Evolutionary conservation across 2,797 vertebrate genomes (phyloP), one percentile per base, ranked within the genome.

Genomic region (Cichlasoma orientale): DNA sequence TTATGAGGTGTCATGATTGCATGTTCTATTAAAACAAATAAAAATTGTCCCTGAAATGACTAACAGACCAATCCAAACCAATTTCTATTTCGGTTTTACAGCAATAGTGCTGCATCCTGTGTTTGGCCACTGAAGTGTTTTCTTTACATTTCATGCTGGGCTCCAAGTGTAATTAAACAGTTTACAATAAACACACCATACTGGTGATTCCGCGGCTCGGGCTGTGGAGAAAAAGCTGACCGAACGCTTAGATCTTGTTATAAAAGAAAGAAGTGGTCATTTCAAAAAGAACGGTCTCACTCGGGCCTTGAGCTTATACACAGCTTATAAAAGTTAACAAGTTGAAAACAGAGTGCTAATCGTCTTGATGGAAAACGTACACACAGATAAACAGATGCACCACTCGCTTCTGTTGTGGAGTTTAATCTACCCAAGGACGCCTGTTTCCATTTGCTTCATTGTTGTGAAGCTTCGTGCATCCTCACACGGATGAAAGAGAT

Each of bases 1-100:
- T 94, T 92, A 94, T 18, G 80, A 91, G 85, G 92, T 91, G 93
- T 85, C 83, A 92, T 92, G 92, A 95, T 93, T 94, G 85, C 58
- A 58, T 58, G 55, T 72, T 27, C 66, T 84, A 90, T 93, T 92
- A 88, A 89, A 90, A 76, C 75, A 77, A 89, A 88, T 89, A 69
- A 92, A 91, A 87, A 85, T 3, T 79, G 81, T 91, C 83, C 86
- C 85, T 88, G 75, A 90, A 93, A 92, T 84, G 75, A 66, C 78
- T 87, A 83, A 80, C 89, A 90, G 88, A n/a, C n/a, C n/a, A n/a
- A n/a, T 74, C 63, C 75, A 59, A 87, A 88, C 74, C 66, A 52
- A 74, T 74, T 85, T 89, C 87, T 89, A 87, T 92, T 93, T 88
- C 14, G 29, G 80, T 80, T 92, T 90, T 81, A 88, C 75, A 78